phyloP scores from a whole-genome alignment of 2,113 vertebrate species.

The Lycaon pictus region DNA sequence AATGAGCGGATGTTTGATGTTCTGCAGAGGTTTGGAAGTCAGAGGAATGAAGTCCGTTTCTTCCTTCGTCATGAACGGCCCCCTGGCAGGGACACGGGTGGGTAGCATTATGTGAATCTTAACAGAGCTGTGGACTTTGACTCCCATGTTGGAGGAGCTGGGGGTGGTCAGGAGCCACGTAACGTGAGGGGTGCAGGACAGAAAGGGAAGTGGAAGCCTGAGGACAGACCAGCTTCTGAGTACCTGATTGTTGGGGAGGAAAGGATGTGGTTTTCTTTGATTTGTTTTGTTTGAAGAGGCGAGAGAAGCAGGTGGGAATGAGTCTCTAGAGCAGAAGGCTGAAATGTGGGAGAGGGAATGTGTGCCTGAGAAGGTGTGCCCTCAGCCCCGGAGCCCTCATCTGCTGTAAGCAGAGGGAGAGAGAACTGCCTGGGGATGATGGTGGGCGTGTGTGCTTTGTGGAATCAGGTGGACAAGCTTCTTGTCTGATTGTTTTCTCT shows the following conservation, averaged over 20 bases:
- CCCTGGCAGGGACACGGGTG: conserved; percentile 91
- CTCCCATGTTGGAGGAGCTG: background rate
- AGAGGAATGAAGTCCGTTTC: conserved; percentile 94
- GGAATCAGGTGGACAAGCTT: background rate
- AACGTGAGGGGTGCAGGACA: background rate
- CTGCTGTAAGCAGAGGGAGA: background rate
- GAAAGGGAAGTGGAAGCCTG: background rate
- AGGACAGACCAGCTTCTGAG: background rate
- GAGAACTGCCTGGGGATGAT: no score
- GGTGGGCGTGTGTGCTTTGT: no score
- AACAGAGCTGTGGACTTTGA: background rate
- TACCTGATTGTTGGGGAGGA: background rate
- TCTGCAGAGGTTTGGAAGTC: conserved; percentile 94
- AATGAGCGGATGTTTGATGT: conserved; percentile 96
- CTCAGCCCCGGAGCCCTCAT: background rate
- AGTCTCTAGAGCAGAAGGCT: background rate
- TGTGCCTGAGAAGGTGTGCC: background rate
- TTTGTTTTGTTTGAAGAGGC: background rate
- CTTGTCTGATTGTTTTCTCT: background rate
- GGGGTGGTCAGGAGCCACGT: background rate
- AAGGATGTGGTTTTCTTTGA: background rate
- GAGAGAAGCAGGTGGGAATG: background rate
- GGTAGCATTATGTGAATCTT: background rate
- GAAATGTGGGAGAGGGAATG: background rate
- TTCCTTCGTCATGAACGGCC: conserved; percentile 94